phyloP scores from a whole-genome alignment of 2,797 vertebrate species.

The Falco novaeseelandiae region DNA sequence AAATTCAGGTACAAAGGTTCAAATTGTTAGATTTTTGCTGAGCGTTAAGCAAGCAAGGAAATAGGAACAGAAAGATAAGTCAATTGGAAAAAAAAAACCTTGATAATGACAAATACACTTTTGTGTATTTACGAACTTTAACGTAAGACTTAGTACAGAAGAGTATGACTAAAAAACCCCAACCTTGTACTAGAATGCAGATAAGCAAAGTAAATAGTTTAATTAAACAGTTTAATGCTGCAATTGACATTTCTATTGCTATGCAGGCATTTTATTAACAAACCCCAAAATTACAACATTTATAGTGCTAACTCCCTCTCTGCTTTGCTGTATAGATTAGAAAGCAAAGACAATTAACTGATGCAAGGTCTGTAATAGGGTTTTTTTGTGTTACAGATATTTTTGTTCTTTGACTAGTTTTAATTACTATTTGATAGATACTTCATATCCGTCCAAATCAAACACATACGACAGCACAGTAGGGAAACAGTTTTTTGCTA shows the following conservation, averaged over 20 bases:
- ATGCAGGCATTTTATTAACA: slow-evolving; percentile 38
- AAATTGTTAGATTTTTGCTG: background rate
- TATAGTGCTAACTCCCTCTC: slow-evolving; percentile 38
- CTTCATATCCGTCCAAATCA: background rate
- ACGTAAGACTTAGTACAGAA: background rate
- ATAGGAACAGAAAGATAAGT: background rate
- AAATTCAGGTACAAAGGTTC: background rate
- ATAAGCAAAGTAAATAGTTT: slow-evolving; percentile 47
- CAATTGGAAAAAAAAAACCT: background rate
- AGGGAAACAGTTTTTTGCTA: background rate
- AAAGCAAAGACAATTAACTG: background rate
- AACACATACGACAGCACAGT: background rate
- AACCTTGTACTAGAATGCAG: background rate
- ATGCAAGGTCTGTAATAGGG: background rate
- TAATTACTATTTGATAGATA: background rate
- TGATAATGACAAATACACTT: background rate
- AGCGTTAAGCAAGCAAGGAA: background rate
- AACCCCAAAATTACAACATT: slow-evolving; percentile 35
- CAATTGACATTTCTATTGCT: slow-evolving; percentile 43
- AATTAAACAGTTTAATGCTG: slow-evolving; percentile 57
- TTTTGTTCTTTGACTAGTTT: slow-evolving; percentile 1
- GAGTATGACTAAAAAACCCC: background rate
- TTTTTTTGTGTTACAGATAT: background rate
- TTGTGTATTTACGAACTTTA: background rate
- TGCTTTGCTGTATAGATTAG: background rate